Percentiles rank a stretch among this genome's conserved stretches.
Evolutionary conservation across 2,113 vertebrate genomes (phyloP).

Genomic region (Phalacrocorax brasilianus): DNA sequence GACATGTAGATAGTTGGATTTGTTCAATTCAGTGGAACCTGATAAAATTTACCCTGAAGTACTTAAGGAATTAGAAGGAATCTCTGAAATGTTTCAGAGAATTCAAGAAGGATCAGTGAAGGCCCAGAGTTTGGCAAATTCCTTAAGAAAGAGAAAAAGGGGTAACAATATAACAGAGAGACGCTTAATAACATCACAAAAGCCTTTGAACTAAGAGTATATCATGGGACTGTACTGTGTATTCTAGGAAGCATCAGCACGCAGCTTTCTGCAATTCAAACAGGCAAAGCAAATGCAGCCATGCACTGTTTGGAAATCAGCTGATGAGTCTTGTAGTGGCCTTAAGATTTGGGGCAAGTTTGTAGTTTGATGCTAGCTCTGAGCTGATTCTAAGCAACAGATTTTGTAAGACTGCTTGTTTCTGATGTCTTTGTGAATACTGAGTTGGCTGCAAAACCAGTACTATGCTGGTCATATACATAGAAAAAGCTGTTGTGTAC

Average conservation of each 20-base stretch:
- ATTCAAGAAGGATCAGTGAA: background rate
- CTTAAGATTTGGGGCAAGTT: background rate
- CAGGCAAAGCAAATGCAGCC: background rate
- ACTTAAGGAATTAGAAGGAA: background rate
- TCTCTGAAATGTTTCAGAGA: background rate
- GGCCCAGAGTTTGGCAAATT: background rate
- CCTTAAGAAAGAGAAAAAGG: background rate
- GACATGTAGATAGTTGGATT: background rate
- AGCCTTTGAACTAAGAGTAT: background rate
- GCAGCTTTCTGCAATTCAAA: background rate
- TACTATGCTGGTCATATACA: background rate
- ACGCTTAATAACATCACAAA: background rate
- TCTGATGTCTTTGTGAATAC: background rate
- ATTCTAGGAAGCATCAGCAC: background rate
- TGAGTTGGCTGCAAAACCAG: background rate
- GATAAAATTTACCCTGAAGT: background rate
- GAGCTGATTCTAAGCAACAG: background rate
- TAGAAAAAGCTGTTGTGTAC: background rate
- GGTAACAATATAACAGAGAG: background rate
- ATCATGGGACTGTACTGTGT: background rate
- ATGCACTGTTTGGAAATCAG: background rate
- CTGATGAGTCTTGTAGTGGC: background rate
- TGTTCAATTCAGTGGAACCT: background rate
- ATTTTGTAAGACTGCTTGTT: background rate
- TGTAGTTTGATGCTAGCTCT: background rate